Evolutionary conservation across 2,888 invertebrate species (phyloP), one percentile per base, ranked within the genome.

Genomic region (Eupithecia vulgata): DNA sequence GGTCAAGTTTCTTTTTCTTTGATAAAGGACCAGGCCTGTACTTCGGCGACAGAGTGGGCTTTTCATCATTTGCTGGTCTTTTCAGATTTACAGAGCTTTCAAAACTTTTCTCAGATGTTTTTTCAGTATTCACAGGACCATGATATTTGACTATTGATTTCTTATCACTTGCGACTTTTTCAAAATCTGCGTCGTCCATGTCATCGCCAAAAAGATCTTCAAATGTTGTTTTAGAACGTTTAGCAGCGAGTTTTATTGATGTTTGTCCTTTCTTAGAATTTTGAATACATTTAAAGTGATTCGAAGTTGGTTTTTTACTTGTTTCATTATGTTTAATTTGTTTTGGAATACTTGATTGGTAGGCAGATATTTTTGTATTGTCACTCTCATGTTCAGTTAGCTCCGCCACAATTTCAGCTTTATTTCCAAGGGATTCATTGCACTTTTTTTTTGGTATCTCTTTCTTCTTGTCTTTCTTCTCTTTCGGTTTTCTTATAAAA

Each of bases 11-110:
- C 21, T 57, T 57, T 57, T 57, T 57, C 13, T 57, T 57, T 12
- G 57, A 57, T 57, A 57, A 25, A 13, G 57, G 57, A 13, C 57
- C 21, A 25, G 57, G 57, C 13, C 52, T 52, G 21, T 52, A 48
- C 21, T 57, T 57, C 0, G 48, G 48, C 21, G 10, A 52, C 4
- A 52, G 10, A 57, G 13, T 5, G 25, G 57, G 5, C 5, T 25
- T 57, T 25, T 57, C 57, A 7, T 57, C 25, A 57, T 57, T 57
- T 25, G 57, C 57, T 57, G 57, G 57, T 57, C 57, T 57, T 57
- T 57, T 57, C 57, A 57, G 12, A 25, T 25, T 57, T 12, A 12
- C 12, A 21, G 57, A 57, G 25, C 12, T 21, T 25, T 25, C 25
- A 57, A 13, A 12, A 25, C 52, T 21, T 52, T 52, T 52, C 10